phyloP scores from a whole-genome alignment of 2,113 vertebrate genomes.

The Cnemophilus loriae region DNA sequence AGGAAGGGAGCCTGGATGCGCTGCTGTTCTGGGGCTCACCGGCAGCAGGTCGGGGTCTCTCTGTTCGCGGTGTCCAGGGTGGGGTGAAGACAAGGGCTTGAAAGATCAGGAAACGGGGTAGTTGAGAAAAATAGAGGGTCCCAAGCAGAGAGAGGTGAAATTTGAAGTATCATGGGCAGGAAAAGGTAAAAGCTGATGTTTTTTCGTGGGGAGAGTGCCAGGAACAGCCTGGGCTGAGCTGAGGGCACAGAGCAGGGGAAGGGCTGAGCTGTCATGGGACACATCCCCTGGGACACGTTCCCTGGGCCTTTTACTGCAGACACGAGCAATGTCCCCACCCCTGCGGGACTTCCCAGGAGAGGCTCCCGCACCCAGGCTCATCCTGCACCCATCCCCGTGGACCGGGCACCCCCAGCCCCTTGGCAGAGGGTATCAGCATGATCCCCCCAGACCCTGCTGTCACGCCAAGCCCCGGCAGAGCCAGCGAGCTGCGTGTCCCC shows the following conservation, averaged over 20 bases:
- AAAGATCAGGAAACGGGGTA: neutral
- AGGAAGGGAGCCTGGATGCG: neutral
- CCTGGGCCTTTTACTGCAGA: neutral
- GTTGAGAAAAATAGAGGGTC: neutral
- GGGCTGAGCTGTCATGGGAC: neutral
- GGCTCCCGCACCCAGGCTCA: neutral
- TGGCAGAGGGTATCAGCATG: accelerated
- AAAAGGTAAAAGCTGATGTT: neutral
- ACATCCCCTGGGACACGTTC: accelerated
- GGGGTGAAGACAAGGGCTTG: neutral
- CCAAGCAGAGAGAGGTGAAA: neutral
- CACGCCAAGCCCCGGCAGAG: neutral
- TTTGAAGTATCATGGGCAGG: neutral
- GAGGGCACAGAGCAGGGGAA: neutral
- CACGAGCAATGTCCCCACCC: neutral
- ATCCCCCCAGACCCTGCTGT: neutral
- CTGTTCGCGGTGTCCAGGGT: accelerated
- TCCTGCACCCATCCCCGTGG: neutral
- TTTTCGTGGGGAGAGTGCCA: neutral
- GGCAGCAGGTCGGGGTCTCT: neutral
- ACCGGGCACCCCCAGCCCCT: accelerated
- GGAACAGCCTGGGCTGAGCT: neutral
- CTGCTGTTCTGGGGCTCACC: neutral
- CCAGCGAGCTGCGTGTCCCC: neutral
- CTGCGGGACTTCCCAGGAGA: neutral